These are phyloP conservation scores for Trematomus bernacchii DNA, from an alignment of 2,797 vertebrate genomes.

Conservation along the genomic window DNA sequence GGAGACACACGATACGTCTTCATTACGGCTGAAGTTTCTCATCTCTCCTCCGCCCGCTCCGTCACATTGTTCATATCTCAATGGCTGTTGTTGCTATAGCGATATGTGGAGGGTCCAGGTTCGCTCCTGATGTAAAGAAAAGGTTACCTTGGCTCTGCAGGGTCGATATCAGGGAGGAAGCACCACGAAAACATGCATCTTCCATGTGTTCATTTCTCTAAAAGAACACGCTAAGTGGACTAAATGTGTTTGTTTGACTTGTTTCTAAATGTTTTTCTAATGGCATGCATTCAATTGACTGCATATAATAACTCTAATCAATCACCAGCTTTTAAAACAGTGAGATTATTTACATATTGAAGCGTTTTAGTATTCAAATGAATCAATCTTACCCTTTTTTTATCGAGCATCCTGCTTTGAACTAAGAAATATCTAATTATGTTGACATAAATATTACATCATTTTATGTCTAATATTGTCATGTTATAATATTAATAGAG, in stretches of 20 bases:
- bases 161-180: not conserved
- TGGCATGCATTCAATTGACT: not conserved
- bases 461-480: too few species aligned
- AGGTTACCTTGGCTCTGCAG: slow-evolving; percentile 65
- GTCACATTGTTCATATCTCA: slow-evolving; percentile 84
- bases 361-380: not conserved
- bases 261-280: too few species aligned
- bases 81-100: slow-evolving; percentile 91
- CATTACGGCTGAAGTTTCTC: slow-evolving; percentile 69
- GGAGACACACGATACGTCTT: slow-evolving; percentile 63
- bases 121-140: slow-evolving; percentile 86
- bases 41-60: slow-evolving; percentile 76
- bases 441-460: not conserved
- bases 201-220: not conserved
- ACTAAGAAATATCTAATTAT: not conserved
- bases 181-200: not conserved
- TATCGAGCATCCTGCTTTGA: not conserved
- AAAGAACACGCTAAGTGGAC: not conserved
- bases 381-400: not conserved
- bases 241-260: not conserved
- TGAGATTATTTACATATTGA: not conserved
- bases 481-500: too few species aligned
- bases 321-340: not conserved
- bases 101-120: slow-evolving; percentile 88
- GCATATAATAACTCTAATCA: not conserved